Evolutionary conservation across 2,797 vertebrate species (phyloP), one percentile per base, ranked within the genome.

Genomic region (Sternotherus odoratus): DNA sequence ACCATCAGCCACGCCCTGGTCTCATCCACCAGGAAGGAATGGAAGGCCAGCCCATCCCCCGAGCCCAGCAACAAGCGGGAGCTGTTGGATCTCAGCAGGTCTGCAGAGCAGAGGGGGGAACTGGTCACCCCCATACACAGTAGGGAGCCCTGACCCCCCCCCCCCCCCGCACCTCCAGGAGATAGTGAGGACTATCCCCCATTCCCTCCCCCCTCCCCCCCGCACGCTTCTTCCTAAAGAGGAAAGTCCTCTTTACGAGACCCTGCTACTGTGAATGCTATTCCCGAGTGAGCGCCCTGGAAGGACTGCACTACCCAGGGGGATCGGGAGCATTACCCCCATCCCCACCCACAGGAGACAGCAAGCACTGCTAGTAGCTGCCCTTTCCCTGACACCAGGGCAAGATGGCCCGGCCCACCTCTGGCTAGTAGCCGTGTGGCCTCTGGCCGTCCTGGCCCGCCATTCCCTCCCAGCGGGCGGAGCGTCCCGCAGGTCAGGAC

Each of bases 1-100:
- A 98, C 98, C 97, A 99, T 92, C 89, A 99, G 90, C 98, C 99
- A 98, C 7, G 98, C 98, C 13, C 97, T 98, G 83, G 99, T 98
- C 96, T 99, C 98, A 84, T 99, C 98, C 96, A 99, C 24, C 82
- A 99, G 96, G 92, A 99, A 92, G 3, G 97, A 93, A 87, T 98
- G 97, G 95, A 98, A 98, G 12, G 98, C 97, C 3, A 98, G 97
- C 5, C 94, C 92, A 0, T 97, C 94, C 17, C 96, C 98, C 0
- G 94, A 97, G 57, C 94, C 90, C 98, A 98, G 98, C 93, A 98
- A 96, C 13, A 98, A 87, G 0, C 49, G 97, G 4, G 98, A 98
- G 43, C 97, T 95, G 96, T 98, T 99, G 87, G 85, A 98, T 90
- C 93, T 96, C 85, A 97, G 95, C 89, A 99, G 96, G 3, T 99